Base-by-base conservation (phyloP, 1,140 invertebrate genomes). In the Gonatopus flavifemur region DNA sequence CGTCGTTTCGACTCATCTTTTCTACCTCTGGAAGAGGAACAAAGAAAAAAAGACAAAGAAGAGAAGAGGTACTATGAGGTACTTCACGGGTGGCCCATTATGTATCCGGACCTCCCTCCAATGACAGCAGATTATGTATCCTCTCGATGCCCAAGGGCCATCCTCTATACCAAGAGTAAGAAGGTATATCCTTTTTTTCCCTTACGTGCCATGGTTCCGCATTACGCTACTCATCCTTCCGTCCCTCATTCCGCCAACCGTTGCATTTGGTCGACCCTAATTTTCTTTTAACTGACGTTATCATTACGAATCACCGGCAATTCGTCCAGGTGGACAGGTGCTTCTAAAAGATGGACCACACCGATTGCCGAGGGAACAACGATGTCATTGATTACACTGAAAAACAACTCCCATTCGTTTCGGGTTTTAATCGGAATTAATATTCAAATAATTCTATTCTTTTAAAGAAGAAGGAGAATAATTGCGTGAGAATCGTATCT, bases 71-170 rank as follows among this genome's bases (percentile, higher is more conserved):
- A 30, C 15, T 39, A 41, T 36, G 42, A 43, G 35, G 33, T 30
- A 12, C 43, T 37, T 50, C 50, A 58, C 53, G 62, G 59, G 64
- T 70, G 67, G 66, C 56, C 67, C 64, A 57, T 57, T 67, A 63
- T 21, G 24, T 54, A 53, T 38, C 48, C 36, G 6, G 37, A 24
- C 28, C 22, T 37, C 19, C 35, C 19, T 44, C 21, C 52, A 64
- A 64, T 58, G 62, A 64, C 61, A 61, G 48, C 49, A 57, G 57
- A 58, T 63, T 55, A 62, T n/a, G n/a, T n/a, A n/a, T 55, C 60
- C 49, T 30, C 25, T 31, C 49, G 50, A 58, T n/a, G n/a, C 55
- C 55, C 57, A 22, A 24, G 25, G 46, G 36, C 44, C 40, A 49
- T 32, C 30, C 21, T n/a, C n/a, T n/a, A n/a, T n/a, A n/a, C n/a